Base-by-base conservation (phyloP, 2,888 invertebrate genomes). In the Elmis aenea region DNA sequence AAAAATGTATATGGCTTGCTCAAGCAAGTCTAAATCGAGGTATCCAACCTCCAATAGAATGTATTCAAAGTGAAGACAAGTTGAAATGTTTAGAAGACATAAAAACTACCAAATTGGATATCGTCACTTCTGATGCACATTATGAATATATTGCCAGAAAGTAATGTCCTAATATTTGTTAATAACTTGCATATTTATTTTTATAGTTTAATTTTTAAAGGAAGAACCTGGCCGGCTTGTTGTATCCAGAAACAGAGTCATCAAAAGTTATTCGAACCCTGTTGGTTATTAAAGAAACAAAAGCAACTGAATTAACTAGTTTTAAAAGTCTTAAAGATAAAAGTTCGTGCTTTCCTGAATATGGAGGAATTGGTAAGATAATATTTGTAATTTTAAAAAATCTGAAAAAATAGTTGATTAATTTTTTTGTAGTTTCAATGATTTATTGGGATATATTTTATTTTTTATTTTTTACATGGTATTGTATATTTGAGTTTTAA, bases 271-370 rank as follows among this genome's bases (percentile, higher is more conserved):
- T 74, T 8, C 66, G 77, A 1, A 66, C 77, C 0, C 75, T 79
- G 0, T 69, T 80, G 9, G 64, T 81, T 1, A 74, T 40, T 14
- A 36, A 33, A 14, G 20, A 5, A 9, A 26, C 11, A 5, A 23
- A 26, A 14, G 12, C 70, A 45, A 45, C 52, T 9, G 42, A 57
- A n/a, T 44, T 51, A n/a, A 54, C 62, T 12, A 66, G 69, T 13
- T 75, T 81, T 45, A 69, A 71, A 42, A 75, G 77, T 56, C 55
- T 83, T 2, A 67, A 72, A 21, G 70, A 65, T 1, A 73, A 68
- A 45, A 71, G 66, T 13, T 79, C 77, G 0, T 83, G 83, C 59
- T 77, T 83, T 66, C 79, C 82, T 0, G 78, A 79, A 53, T 83
- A 72, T 48, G 77, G 79, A 1, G 81, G 81, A 18, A 75, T 81